Base-by-base conservation (phyloP, 2,888 invertebrate genomes). In the Pollenia amentaria region DNA sequence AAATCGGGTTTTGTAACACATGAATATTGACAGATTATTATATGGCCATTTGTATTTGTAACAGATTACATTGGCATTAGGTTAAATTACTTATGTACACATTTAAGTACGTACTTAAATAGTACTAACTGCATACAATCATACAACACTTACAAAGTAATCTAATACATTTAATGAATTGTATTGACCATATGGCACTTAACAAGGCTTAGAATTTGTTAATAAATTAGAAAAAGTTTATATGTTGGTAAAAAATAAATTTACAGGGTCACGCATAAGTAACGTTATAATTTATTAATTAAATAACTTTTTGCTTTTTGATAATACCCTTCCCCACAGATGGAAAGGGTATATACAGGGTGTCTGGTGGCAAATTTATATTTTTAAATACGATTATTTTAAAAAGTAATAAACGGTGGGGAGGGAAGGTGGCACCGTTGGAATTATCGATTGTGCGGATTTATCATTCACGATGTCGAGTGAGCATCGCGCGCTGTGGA, bases 21-120 rank as follows among this genome's bases (percentile, higher is more conserved):
- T 60, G 16, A 60, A 55, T 57, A 10, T 55, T 38, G 46, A 77
- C 29, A 57, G 65, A 55, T 55, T 64, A 55, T 77, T 77, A 14
- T 38, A 18, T 21, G 12, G 48, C 62, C 40, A 57, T 51, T 60
- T 48, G 78, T 69, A 79, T 79, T 79, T 60, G 60, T 46, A 70
- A 60, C 48, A 42, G 69, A 70, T 79, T 69, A 79, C 79, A 29
- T 29, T 16, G 16, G 62, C 62, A 70, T 70, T 79, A 79, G 38
- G 53, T 55, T 65, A 46, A 77, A 77, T 77, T 65, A 55, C 29
- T 67, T 16, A 62, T 44, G 79, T n/a, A n/a, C 38, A 46, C 38
- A 77, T 38, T 67, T 55, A 78, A 78, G 40, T 21, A 69, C 7
- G 16, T 60, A 29, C 57, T 60, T 70, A 78, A 29, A 29, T 1